phyloP scores from a whole-genome alignment of 2,113 vertebrate genomes.

The Platysteira castanea region DNA sequence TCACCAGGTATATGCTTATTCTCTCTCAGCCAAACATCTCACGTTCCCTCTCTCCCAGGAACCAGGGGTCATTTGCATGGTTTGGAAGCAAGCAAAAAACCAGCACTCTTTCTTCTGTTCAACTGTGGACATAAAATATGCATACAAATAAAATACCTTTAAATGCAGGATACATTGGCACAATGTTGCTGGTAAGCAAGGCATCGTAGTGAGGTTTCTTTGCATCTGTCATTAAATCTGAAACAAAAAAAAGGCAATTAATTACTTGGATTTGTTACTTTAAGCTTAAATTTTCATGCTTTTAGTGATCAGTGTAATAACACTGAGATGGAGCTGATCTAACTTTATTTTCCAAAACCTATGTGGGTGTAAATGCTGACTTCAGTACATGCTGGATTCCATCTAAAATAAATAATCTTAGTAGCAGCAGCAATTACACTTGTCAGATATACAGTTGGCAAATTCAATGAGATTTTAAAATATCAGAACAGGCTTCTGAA shows the following conservation, averaged over 20 bases:
- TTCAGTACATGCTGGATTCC: neutral
- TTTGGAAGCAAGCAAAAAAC: neutral
- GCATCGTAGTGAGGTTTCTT: slow-evolving; percentile 65
- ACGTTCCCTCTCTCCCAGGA: neutral
- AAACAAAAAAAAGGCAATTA: neutral
- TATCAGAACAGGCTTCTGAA: neutral
- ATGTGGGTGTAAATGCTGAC: neutral
- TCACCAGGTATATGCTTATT: neutral
- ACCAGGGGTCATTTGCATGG: neutral
- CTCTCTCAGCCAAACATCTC: neutral
- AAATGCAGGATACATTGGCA: slow-evolving; percentile 81
- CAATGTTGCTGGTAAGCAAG: slow-evolving; percentile 72
- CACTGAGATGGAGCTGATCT: neutral
- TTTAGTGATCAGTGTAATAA: neutral
- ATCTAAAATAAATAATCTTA: neutral
- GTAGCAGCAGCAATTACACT: neutral
- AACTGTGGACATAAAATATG: neutral
- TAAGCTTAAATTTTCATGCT: neutral
- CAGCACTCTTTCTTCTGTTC: neutral
- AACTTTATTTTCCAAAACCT: neutral
- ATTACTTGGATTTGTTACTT: neutral
- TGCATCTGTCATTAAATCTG: slow-evolving; percentile 62
- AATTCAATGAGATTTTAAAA: neutral
- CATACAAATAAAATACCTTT: slow-evolving; percentile 69
- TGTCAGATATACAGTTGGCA: neutral